Conservation (phyloP, 1,140 invertebrate genomes). For the Macrostomum lignano region DNA sequence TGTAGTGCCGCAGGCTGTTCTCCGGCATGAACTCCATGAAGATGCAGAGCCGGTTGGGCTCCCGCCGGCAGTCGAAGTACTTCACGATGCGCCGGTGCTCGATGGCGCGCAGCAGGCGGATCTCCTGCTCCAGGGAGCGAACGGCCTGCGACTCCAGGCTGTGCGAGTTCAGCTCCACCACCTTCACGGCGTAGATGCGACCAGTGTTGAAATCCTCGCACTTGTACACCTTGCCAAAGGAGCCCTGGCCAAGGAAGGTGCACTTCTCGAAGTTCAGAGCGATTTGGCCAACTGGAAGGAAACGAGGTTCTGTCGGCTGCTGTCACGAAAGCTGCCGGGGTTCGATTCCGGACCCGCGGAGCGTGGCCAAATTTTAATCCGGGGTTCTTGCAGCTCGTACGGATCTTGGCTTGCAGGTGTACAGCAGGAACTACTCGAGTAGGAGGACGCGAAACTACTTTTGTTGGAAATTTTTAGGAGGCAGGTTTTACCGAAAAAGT, state of each 20-base stretch:
- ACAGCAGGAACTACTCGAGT: too few species aligned
- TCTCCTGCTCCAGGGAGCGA: constrained; percentile 22
- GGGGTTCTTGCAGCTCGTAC: too few species aligned
- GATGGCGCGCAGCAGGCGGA: constrained; percentile 21
- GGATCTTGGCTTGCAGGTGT: too few species aligned
- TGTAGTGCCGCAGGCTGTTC: constrained; percentile 21
- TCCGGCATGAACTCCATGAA: constrained; percentile 29
- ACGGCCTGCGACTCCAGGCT: too few species aligned
- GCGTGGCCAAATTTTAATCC: too few species aligned
- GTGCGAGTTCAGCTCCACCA: constrained; percentile 14
- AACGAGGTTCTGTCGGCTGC: too few species aligned
- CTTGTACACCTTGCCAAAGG: constrained; percentile 27
- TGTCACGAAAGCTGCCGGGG: too few species aligned
- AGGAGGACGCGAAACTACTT: too few species aligned
- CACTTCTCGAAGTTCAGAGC: constrained; percentile 26
- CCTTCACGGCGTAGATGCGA: constrained; percentile 23
- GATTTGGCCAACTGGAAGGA: constrained; percentile 16
- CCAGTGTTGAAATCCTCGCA: constrained; percentile 26
- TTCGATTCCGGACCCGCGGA: too few species aligned
- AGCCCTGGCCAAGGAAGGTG: constrained; percentile 18
- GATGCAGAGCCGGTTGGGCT: constrained; percentile 19
- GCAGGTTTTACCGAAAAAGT: too few species aligned
- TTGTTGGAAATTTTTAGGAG: too few species aligned
- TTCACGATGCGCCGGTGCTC: constrained; percentile 25
- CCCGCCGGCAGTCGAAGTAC: constrained; percentile 23